Evolutionary conservation across 2,113 vertebrate genomes (phyloP).

Genomic region (Vulpes lagopus): DNA sequence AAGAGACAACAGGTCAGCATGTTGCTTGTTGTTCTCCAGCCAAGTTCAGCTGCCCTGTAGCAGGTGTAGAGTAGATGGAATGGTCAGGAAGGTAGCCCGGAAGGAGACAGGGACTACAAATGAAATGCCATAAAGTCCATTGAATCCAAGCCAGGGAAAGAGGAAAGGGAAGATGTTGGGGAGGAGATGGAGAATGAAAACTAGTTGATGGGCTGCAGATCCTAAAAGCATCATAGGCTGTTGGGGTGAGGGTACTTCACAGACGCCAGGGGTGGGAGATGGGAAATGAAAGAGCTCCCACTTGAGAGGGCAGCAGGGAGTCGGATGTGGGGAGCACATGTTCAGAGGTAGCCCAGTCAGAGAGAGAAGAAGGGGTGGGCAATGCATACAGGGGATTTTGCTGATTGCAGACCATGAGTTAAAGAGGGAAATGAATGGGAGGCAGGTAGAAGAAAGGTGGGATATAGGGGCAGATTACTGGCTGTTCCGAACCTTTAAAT

Average conservation of each 20-base stretch:
- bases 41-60: background rate
- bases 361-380: no score
- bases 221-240: background rate
- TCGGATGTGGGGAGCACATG: rapidly evolving
- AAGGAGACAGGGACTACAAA: background rate
- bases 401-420: rapidly evolving
- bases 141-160: no score
- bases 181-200: background rate
- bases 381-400: background rate
- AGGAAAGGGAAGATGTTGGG: background rate
- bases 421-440: background rate
- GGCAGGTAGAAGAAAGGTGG: background rate
- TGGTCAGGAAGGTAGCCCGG: background rate
- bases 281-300: background rate
- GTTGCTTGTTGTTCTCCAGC: background rate
- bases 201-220: background rate
- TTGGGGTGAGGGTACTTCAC: background rate
- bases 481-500: background rate
- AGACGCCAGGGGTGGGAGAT: rapidly evolving
- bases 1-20: rapidly evolving
- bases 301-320: background rate
- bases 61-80: background rate
- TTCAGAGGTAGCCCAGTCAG: background rate
- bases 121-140: rapidly evolving
- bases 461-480: rapidly evolving